phyloP scores from a whole-genome alignment of 2,888 invertebrate species.

The Smittia aterrima region DNA sequence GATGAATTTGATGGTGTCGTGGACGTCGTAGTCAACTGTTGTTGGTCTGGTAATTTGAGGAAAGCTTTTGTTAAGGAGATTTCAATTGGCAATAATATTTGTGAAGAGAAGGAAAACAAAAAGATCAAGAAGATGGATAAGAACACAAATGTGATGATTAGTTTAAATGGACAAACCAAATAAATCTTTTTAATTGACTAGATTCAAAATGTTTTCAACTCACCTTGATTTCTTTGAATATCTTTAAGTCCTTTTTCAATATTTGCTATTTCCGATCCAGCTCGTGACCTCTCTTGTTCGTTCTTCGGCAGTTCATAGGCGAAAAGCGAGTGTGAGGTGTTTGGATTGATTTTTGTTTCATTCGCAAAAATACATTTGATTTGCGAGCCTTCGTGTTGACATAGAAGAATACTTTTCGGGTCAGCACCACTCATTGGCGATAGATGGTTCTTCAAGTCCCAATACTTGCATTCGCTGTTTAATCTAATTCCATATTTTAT shows the following conservation, averaged over 20 bases:
- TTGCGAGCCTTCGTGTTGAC: constrained; percentile 69
- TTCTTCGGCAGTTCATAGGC: constrained; percentile 67
- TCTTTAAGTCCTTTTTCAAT: constrained; percentile 54
- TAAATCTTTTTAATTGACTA: neutral
- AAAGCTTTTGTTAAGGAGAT: constrained; percentile 44
- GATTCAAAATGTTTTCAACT: neutral
- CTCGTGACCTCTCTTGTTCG: constrained; percentile 48
- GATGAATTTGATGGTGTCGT: constrained; percentile 43
- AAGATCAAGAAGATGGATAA: neutral
- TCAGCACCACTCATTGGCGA: constrained; percentile 62
- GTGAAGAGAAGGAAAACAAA: neutral
- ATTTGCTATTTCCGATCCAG: constrained; percentile 51
- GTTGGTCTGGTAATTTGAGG: constrained; percentile 44
- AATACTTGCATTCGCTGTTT: constrained; percentile 77
- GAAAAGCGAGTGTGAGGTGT: constrained; percentile 60
- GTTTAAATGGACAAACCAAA: neutral
- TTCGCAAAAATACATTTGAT: constrained; percentile 62
- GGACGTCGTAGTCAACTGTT: constrained; percentile 44
- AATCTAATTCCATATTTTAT: constrained; percentile 80
- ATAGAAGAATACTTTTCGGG: constrained; percentile 64
- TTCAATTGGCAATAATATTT: neutral
- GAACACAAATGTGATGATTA: neutral
- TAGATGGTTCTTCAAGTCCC: constrained; percentile 71
- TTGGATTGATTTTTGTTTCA: constrained; percentile 56
- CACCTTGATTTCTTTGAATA: constrained; percentile 53